Conservation (phyloP, 1,140 invertebrate genomes). For the Sarcophaga peregrina region DNA sequence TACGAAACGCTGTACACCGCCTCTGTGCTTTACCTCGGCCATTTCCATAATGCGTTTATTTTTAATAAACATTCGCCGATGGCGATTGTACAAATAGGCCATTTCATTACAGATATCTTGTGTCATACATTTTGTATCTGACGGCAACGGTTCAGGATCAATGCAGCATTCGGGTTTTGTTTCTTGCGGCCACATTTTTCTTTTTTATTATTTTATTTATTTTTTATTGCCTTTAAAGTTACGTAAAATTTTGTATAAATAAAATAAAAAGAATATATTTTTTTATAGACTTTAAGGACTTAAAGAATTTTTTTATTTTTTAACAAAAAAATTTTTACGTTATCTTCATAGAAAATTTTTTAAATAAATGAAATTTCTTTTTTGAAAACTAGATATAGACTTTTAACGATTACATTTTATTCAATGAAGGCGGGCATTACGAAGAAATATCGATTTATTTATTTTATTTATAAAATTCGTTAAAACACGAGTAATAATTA, state of each 20-base stretch:
- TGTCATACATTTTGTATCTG: constrained; percentile 53
- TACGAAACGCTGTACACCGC: constrained; percentile 46
- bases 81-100: constrained; percentile 46
- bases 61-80: constrained; percentile 50
- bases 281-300: too few species aligned
- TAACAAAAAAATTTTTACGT: too few species aligned
- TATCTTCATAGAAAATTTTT: too few species aligned
- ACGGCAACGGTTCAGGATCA: constrained; percentile 49
- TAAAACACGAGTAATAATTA: too few species aligned
- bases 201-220: constrained; percentile 22
- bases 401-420: too few species aligned
- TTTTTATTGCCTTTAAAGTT: constrained; percentile 5
- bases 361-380: too few species aligned
- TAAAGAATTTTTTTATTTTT: too few species aligned
- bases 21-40: constrained; percentile 46
- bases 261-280: neutral
- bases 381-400: too few species aligned
- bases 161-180: constrained; percentile 54
- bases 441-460: too few species aligned
- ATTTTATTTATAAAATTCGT: too few species aligned
- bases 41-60: constrained; percentile 52
- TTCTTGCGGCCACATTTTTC: constrained; percentile 13
- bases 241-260: neutral
- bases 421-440: too few species aligned
- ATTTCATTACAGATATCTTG: constrained; percentile 53